Conservation (phyloP, 2,797 vertebrate genomes). For the Peromyscus eremicus region DNA sequence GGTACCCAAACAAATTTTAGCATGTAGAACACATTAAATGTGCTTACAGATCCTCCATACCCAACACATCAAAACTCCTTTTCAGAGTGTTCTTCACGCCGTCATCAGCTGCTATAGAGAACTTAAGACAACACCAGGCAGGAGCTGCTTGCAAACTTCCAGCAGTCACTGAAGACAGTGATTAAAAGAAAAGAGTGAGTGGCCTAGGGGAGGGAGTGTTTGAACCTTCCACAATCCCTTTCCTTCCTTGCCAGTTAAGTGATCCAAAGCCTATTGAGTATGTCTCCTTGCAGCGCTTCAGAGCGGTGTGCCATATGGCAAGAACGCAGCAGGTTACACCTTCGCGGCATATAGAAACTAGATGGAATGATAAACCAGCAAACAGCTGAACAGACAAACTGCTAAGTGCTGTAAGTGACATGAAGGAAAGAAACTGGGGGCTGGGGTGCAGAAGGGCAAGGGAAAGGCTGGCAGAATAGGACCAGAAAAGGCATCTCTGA, state of each 20-base stretch:
- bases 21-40: neutral
- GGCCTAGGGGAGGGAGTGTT: neutral
- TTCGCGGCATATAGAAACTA: neutral
- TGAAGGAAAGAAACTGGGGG: neutral
- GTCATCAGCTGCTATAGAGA: neutral
- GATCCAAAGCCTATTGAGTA: neutral
- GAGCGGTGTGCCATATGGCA: neutral
- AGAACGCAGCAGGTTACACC: neutral
- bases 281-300: neutral
- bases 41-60: neutral
- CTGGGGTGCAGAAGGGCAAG: neutral
- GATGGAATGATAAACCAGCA: neutral
- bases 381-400: neutral
- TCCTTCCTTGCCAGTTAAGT: neutral
- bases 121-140: neutral
- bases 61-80: neutral
- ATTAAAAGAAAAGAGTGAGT: neutral
- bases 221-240: neutral
- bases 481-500: neutral
- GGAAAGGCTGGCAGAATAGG: neutral
- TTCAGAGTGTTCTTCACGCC: neutral
- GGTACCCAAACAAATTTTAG: neutral
- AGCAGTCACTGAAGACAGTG: neutral
- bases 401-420: neutral
- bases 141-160: neutral